phyloP scores from a whole-genome alignment of 2,113 vertebrate genomes.

The Urocynchramus pylzowi region DNA sequence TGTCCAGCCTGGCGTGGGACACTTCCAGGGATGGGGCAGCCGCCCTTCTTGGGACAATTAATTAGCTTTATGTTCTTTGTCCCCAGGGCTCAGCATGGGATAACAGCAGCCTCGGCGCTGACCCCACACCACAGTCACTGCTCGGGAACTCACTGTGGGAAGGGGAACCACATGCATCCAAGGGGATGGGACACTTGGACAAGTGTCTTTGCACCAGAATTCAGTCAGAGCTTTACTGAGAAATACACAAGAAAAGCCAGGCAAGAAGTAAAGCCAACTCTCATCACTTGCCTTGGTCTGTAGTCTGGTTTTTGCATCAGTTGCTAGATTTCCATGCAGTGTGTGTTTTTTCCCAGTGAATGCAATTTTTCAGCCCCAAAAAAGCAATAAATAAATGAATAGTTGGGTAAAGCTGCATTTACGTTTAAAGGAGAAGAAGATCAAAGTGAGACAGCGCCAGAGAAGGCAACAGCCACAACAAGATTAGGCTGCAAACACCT shows the following conservation, averaged over 20 bases:
- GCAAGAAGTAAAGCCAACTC: neutral
- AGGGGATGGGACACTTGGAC: rapidly evolving
- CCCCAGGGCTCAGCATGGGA: neutral
- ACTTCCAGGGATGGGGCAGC: neutral
- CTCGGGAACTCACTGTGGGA: rapidly evolving
- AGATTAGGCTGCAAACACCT: neutral
- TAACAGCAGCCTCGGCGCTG: rapidly evolving
- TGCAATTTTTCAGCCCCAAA: slow-evolving; percentile 28
- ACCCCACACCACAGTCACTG: neutral
- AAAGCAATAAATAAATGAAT: slow-evolving; percentile 44
- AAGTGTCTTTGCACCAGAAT: rapidly evolving
- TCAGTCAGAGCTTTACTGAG: neutral
- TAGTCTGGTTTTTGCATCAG: slow-evolving; percentile 2
- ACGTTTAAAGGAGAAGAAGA: slow-evolving; percentile 10
- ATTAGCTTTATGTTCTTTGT: neutral
- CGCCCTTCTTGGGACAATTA: too few relatives aligned
- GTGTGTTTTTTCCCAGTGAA: neutral
- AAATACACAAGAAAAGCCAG: neutral
- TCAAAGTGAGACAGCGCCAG: neutral
- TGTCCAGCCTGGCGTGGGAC: rapidly evolving
- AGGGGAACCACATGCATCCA: rapidly evolving
- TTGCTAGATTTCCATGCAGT: slow-evolving; percentile 3
- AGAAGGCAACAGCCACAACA: neutral
- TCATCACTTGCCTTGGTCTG: neutral
- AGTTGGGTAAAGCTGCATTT: neutral